Evolutionary conservation across 2,888 invertebrate genomes (phyloP).

Genomic region (Drosophila macrospina): DNA sequence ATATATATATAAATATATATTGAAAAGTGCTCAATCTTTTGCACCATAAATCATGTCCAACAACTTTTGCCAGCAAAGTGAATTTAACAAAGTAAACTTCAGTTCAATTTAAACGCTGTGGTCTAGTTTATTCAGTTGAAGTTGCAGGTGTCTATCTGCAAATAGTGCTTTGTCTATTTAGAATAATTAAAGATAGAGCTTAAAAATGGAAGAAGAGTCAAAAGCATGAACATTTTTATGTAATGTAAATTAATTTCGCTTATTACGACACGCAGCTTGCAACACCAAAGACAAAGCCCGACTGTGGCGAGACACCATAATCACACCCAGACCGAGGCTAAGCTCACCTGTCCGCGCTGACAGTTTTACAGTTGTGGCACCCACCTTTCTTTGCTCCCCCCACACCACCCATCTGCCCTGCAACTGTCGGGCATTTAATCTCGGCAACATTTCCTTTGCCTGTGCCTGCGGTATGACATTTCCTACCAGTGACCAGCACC

Average conservation of each 20-base stretch:
- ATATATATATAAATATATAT: slow-evolving; percentile 1
- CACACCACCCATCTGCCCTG: neutral
- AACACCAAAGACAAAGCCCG: slow-evolving; percentile 61
- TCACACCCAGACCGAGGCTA: slow-evolving; percentile 58
- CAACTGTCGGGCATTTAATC: slow-evolving; percentile 68
- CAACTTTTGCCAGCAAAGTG: slow-evolving; percentile 6
- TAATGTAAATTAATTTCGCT: slow-evolving; percentile 74
- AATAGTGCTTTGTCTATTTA: slow-evolving; percentile 14
- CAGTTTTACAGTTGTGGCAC: slow-evolving; percentile 24
- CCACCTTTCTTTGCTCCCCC: neutral
- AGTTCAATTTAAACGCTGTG: neutral
- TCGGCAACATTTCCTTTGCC: slow-evolving; percentile 75
- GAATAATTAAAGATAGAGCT: slow-evolving; percentile 50
- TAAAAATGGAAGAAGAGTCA: neutral
- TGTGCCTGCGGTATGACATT: slow-evolving; percentile 73
- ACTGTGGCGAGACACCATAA: slow-evolving; percentile 51
- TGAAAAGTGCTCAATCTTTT: slow-evolving; percentile 56
- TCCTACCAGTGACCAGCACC: slow-evolving; percentile 62
- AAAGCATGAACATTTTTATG: slow-evolving; percentile 32
- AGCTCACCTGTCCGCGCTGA: slow-evolving; percentile 62
- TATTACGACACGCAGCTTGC: slow-evolving; percentile 58
- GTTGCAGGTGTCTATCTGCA: slow-evolving; percentile 28
- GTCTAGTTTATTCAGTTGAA: slow-evolving; percentile 2
- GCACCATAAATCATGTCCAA: slow-evolving; percentile 52
- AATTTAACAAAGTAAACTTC: slow-evolving; percentile 9